Evolutionary conservation across 2,888 invertebrate genomes (phyloP), one percentile per base, ranked within the genome.

Genomic region (Parapristionchus giblindavisi): DNA sequence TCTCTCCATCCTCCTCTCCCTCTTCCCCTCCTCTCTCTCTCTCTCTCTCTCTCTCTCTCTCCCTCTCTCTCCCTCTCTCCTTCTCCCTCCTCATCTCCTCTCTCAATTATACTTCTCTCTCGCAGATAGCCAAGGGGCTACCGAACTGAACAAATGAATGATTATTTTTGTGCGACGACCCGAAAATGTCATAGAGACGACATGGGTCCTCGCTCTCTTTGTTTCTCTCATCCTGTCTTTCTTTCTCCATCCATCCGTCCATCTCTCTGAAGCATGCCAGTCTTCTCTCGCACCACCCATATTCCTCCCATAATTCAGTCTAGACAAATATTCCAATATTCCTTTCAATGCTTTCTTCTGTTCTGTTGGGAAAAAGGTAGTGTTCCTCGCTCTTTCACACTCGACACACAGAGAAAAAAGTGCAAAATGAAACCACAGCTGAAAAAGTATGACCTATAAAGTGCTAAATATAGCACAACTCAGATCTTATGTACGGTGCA

Each of bases 301-400:
- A 56, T 27, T 29, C 8, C 56, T 11, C 36, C n/a, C 63, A 17
- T 36, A n/a, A 8, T 63, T 36, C 29, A 38, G 40, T 36, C 27
- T 36, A 32, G 27, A 17, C 27, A n/a, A 1, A 14, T 3, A n/a
- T 63, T 8, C 32, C n/a, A 17, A 14, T 2, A 38, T 27, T 63
- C 48, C 48, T 32, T 21, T 8, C 1, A 3, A 34, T 34, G 60
- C 6, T 48, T 32, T 43, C 40, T 17, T 65, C 38, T 43, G 32
- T 6, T 34, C 17, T n/a, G n/a, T n/a, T 24, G 32, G 32, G 14
- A 21, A 60, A 27, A 34, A 34, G 24, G 38, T 40, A 61, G 38
- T 61, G 40, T 38, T 61, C n/a, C 38, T n/a, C 61, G 24, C 27
- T 24, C 8, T 36, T 21, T 61, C 61, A 61, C n/a, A 36, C 61